Conservation (phyloP, 2,888 invertebrate species). For the Schizaphis graminum region DNA sequence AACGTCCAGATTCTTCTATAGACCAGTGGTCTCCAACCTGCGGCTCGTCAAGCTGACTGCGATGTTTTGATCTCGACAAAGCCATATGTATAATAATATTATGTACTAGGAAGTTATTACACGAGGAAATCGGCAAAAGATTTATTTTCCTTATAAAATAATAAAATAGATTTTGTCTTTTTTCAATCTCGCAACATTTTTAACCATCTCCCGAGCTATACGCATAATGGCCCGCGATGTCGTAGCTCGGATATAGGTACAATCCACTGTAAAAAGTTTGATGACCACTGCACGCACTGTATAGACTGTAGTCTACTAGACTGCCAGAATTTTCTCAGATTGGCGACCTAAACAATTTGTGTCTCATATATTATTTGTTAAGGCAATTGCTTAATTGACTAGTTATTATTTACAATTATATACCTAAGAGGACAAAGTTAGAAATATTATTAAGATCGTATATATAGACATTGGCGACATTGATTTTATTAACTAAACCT, state of each 20-base stretch:
- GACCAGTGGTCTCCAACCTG: neutral
- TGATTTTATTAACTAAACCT: neutral
- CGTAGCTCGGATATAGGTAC: neutral
- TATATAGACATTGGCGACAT: neutral
- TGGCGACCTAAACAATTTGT: neutral
- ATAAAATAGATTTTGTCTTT: neutral
- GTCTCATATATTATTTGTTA: neutral
- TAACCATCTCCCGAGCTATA: neutral
- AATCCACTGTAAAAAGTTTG: neutral
- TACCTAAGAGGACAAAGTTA: neutral
- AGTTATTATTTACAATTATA: constrained; percentile 2
- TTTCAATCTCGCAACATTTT: neutral
- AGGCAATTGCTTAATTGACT: neutral
- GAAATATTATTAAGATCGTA: neutral
- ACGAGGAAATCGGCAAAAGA: neutral
- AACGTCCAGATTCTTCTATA: neutral
- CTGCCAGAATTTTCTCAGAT: neutral
- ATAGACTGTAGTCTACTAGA: neutral
- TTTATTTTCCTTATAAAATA: neutral
- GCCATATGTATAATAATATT: too few relatives aligned
- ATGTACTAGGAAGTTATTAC: neutral
- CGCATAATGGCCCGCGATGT: neutral
- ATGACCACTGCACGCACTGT: neutral
- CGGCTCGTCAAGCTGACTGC: neutral
- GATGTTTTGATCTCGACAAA: neutral